Base-by-base conservation (phyloP, 2,113 vertebrate species). In the Planiliza haematocheilus region DNA sequence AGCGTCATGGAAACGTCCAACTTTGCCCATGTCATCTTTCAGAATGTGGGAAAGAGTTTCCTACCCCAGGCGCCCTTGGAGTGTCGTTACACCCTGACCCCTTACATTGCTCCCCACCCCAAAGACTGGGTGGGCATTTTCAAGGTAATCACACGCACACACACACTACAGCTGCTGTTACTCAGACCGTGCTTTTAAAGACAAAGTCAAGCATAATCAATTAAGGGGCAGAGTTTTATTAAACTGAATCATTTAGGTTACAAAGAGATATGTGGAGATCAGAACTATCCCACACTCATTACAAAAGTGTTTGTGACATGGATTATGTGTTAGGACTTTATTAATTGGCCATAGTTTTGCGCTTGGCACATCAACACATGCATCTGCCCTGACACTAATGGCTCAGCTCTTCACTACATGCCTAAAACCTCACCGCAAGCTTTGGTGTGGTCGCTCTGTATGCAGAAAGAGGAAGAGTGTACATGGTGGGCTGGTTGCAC, bases 41-140 rank as follows among this genome's bases (percentile, higher is more conserved):
- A 99, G 92, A 97, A 98, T 90, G 98, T 99, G 45, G 97, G 95
- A 1, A 98, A 99, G 91, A 99, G 97, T 91, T 99, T 98, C 10
- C 95, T 97, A 85, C 98, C 98, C 6, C 96, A 97, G 82, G 94
- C 94, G 7, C 95, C 97, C 10, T 92, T 99, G 76, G 98, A 99
- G 85, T 99, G 97, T 82, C 94, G 94, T 91, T 99, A 97, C 61
- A 99, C 96, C 58, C 91, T 99, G 87, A 99, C 98, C 67, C 91
- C 96, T 10, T 96, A 95, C 91, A 96, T 99, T 68, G 92, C 93
- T 49, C 97, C 97, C 75, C 94, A 99, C 88, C 95, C 94, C 48
- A 98, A 99, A 90, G 98, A 99, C 84, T 99, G 97, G 98, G 97
- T 99, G 93, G 97, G 98, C 88, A 98, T 99, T 91, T 99, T 99